phyloP scores from a whole-genome alignment of 2,113 vertebrate species.

The Isichthys henryi region DNA sequence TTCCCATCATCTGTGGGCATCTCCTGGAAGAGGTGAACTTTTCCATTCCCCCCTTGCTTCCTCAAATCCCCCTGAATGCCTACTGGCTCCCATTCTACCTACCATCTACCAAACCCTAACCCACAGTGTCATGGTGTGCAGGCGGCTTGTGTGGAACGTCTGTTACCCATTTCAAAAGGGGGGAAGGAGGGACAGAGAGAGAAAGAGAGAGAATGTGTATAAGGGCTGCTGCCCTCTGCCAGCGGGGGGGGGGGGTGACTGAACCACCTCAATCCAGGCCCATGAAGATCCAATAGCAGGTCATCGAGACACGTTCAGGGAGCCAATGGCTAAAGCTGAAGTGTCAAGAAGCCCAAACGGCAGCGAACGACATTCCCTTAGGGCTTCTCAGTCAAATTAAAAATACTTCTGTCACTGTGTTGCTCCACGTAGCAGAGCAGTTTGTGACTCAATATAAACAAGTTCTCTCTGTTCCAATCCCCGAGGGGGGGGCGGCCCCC shows the following conservation, averaged over 20 bases:
- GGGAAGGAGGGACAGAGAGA: background rate
- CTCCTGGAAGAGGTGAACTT: constrained; percentile 38
- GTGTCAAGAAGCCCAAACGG: background rate
- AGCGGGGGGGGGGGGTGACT: background rate
- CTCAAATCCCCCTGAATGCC: background rate
- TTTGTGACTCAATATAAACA: constrained; percentile 29
- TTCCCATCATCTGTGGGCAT: constrained; percentile 60
- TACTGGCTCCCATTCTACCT: background rate
- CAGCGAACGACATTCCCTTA: background rate
- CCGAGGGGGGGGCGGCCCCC: no score
- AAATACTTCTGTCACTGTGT: constrained; percentile 28
- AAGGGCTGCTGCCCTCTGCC: background rate
- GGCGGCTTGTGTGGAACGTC: background rate
- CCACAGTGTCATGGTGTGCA: background rate
- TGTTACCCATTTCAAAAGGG: background rate
- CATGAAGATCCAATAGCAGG: background rate
- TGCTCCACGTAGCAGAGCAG: constrained; percentile 13
- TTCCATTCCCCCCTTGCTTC: constrained; percentile 20
- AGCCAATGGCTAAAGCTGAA: no score
- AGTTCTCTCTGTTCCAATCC: constrained; percentile 7
- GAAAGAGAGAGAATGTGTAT: background rate
- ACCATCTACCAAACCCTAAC: background rate
- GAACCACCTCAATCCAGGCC: background rate
- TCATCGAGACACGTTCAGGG: background rate
- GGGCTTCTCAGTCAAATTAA: constrained; percentile 9